phyloP scores from a whole-genome alignment of 2,797 vertebrate genomes.

The Sebastes itinus region DNA sequence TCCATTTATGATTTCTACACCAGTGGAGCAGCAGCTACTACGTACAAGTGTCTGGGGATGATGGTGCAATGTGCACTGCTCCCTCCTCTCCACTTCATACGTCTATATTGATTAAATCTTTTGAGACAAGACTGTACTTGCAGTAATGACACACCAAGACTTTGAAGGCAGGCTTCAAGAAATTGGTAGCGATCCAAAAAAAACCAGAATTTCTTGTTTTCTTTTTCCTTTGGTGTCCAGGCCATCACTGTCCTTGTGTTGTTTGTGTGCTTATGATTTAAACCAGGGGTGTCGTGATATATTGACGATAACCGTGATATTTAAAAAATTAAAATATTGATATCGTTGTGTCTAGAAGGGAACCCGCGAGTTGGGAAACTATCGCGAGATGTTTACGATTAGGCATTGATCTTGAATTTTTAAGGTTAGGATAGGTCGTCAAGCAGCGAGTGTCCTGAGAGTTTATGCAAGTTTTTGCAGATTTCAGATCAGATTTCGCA shows the following conservation, averaged over 20 bases:
- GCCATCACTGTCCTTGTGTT: neutral
- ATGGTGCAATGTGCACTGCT: neutral
- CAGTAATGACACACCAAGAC: neutral
- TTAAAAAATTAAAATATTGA: too few species aligned
- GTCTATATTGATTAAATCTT: constrained; percentile 36
- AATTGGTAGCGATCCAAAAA: neutral
- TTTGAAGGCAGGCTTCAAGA: neutral
- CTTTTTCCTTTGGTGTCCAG: neutral
- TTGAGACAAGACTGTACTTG: constrained; percentile 18
- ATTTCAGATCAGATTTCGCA: too few species aligned
- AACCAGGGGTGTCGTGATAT: too few species aligned
- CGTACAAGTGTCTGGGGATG: constrained; percentile 4
- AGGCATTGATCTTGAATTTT: too few species aligned
- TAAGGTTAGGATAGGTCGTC: too few species aligned
- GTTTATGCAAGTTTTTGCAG: too few species aligned
- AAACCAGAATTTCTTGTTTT: neutral
- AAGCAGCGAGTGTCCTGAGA: too few species aligned
- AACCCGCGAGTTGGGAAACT: too few species aligned
- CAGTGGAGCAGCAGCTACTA: constrained; percentile 1
- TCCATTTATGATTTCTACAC: constrained; percentile 24
- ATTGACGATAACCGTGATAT: too few species aligned
- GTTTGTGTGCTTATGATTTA: neutral
- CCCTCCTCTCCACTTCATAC: constrained; percentile 9
- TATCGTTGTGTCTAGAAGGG: too few species aligned
- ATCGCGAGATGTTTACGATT: too few species aligned